Evolutionary conservation across 1,140 invertebrate genomes (phyloP), one percentile per base, ranked within the genome.

Genomic region (Drosophila melanica): DNA sequence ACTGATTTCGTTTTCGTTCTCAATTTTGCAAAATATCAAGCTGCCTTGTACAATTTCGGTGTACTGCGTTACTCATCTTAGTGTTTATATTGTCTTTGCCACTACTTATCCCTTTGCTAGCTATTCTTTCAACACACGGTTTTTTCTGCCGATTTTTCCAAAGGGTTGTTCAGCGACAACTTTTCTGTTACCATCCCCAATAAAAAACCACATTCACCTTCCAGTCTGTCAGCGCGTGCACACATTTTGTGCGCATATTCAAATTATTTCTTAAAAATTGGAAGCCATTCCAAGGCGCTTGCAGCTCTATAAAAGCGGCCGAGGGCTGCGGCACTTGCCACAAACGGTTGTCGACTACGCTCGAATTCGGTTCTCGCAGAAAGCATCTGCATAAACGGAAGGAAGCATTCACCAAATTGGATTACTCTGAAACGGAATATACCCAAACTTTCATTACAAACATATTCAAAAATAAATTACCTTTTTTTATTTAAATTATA

Each of bases 251-350:
- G 82, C 82, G 82, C 82, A 86, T 86, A 86, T 86, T 86, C 82
- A 86, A 86, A 86, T 86, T 86, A 86, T 86, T 86, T 77, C 12
- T 82, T 86, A 76, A 86, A 86, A 86, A 79, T 72, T 75, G 81
- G 70, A 81, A 86, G 42, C 18, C 35, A 41, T 86, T 81, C 78
- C 75, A 86, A 44, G 20, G 18, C 23, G 4, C n/a, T 1, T 3
- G n/a, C 23, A 68, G 62, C 42, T 27, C 50, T 86, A 87, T 86
- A 86, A 87, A 86, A 87, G 50, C 48, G 9, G 39, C 0, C 3
- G 14, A 14, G 4, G 8, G 1, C 0, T 11, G 33, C 12, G 45
- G 20, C n/a, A 16, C 9, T 41, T 35, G 16, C 55, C 50, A 64
- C 82, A 87, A 65, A 64, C 79, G 64, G 5, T 58, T 35, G 44